Evolutionary conservation across 2,113 vertebrate species (phyloP).

Genomic region (Protobothrops flavoviridis): DNA sequence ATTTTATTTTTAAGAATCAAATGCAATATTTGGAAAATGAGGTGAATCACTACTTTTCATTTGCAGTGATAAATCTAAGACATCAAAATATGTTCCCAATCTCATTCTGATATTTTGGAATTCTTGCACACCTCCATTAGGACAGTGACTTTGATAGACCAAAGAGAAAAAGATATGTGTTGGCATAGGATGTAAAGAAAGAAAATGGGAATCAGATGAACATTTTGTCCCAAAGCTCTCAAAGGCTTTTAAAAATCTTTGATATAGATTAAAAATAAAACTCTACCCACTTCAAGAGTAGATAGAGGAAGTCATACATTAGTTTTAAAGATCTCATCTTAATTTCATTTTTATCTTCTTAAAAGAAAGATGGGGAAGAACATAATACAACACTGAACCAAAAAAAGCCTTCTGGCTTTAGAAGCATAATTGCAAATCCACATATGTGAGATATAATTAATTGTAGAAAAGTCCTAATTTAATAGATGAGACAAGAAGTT

Average conservation of each 20-base stretch:
- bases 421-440: not conserved
- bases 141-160: not conserved
- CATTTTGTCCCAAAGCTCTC: not conserved
- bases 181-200: not conserved
- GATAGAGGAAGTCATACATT: not conserved
- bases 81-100: not conserved
- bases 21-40: not conserved
- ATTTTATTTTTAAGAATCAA: not conserved
- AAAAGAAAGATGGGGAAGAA: conserved; percentile 16
- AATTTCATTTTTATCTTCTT: not conserved
- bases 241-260: not conserved
- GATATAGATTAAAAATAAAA: not conserved
- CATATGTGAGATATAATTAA: not conserved
- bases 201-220: not conserved
- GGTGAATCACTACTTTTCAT: not conserved
- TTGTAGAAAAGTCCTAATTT: not conserved
- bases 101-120: not conserved
- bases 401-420: conserved; percentile 28
- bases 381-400: not conserved
- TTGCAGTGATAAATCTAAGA: not conserved
- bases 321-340: conserved; percentile 29
- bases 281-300: not conserved
- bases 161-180: not conserved
- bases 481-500: not conserved
- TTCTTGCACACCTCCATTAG: not conserved